These are phyloP conservation scores for Plutella xylostella DNA, from an alignment of 2,888 invertebrate genomes.

Conservation along the genomic window DNA sequence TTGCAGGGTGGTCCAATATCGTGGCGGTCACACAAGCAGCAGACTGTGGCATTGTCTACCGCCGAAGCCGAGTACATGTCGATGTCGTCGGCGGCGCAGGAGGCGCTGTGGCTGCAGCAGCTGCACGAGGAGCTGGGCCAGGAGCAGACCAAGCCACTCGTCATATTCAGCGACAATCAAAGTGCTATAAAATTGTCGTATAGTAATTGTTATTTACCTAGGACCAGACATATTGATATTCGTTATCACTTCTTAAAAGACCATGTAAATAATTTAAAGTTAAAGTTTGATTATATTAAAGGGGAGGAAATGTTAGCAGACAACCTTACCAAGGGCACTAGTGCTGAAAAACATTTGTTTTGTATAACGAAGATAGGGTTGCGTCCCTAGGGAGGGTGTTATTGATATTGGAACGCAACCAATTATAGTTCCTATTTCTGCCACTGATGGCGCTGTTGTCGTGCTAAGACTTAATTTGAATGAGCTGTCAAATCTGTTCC, in stretches of 20 bases:
- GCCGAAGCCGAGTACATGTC: conserved; percentile 22
- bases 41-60: conserved; percentile 4
- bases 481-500: no score
- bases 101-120: conserved; percentile 20
- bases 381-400: conserved; percentile 8
- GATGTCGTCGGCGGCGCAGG: conserved; percentile 19
- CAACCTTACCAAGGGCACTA: not conserved
- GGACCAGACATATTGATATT: conserved; percentile 21
- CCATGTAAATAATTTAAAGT: conserved; percentile 8
- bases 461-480: no score
- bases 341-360: not conserved
- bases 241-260: conserved; percentile 19
- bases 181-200: conserved; percentile 19
- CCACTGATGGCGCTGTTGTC: not conserved
- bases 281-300: conserved; percentile 9
- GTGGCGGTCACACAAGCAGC: conserved; percentile 1
- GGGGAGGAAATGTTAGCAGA: not conserved
- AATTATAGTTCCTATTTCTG: no score
- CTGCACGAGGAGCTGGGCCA: conserved; percentile 15
- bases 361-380: conserved; percentile 11
- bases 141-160: conserved; percentile 8
- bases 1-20: not conserved
- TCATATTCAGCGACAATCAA: conserved; percentile 19
- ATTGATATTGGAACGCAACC: no score
- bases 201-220: conserved; percentile 20